Base-by-base conservation (phyloP, 2,113 vertebrate genomes). In the Phyllostomus discolor region DNA sequence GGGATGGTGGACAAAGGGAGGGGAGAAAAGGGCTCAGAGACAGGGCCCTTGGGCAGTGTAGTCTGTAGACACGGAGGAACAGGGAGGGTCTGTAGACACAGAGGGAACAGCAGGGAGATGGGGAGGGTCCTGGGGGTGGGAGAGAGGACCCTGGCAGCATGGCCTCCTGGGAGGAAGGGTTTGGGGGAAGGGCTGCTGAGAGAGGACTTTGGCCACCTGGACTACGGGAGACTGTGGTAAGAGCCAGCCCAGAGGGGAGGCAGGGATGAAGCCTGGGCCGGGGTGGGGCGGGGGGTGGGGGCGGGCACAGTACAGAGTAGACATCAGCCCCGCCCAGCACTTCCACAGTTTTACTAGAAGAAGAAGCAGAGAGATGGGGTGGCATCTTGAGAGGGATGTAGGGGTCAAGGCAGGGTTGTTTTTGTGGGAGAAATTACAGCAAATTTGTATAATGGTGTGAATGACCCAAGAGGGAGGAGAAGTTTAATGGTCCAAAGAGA, bases 121-220 rank as follows among this genome's bases (percentile, higher is more conserved):
- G 57, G 41, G 17, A 80, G 54, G 85, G n/a, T n/a, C 5, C 9
- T 6, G 38, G 10, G 24, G 33, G 11, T 20, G 26, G 75, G 46
- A 73, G 35, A 46, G 19, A 24, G 33, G 26, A 4, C 0, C 10
- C 0, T 0, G 66, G 75, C 12, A 4, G 3, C 5, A 2, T 1
- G 22, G 12, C 19, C 0, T 11, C 11, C 6, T 26, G 67, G 38
- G 31, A 22, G 41, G n/a, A 31, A 10, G 14, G 17, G 2, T 31
- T 28, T 22, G 0, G 22, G 59, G 35, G 33, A 66, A 3, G 19
- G 19, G 31, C 26, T 57, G 35, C 64, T 14, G 62, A 20, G 35
- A n/a, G 70, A 1, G 82, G 26, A 22, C 83, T 79, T n/a, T 52
- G 73, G 19, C 46, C 38, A 3, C n/a, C 43, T 2, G 17, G 52